phyloP scores from a whole-genome alignment of 2,888 invertebrate genomes.

The Oasisia sp. region DNA sequence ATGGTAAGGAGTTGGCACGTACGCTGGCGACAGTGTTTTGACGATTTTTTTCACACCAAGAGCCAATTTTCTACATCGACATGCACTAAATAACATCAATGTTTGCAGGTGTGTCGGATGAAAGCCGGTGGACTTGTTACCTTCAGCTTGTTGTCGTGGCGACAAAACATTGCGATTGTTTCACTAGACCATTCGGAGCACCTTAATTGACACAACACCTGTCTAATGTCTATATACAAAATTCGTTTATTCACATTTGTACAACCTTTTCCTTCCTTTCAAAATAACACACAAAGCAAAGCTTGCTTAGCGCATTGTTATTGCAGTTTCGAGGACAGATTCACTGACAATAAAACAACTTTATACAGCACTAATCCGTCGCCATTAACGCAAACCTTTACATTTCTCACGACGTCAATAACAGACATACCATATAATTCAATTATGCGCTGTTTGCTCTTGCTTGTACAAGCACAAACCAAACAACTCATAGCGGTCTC shows the following conservation, averaged over 20 bases:
- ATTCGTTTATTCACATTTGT: constrained; percentile 7
- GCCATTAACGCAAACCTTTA: not conserved
- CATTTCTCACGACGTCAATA: not conserved
- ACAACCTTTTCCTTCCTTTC: not conserved
- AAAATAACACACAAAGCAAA: not conserved
- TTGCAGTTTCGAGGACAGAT: not conserved
- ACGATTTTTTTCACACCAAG: too few relatives aligned
- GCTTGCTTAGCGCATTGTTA: not conserved
- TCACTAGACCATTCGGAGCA: not conserved
- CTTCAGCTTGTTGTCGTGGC: not conserved
- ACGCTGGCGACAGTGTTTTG: too few relatives aligned
- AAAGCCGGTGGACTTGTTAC: not conserved
- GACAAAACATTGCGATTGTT: not conserved
- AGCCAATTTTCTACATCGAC: not conserved
- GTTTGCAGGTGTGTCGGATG: not conserved
- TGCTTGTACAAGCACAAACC: not conserved
- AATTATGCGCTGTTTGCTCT: not conserved
- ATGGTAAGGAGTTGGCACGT: too few relatives aligned
- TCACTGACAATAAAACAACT: constrained; percentile 1
- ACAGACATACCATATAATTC: not conserved
- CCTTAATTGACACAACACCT: not conserved
- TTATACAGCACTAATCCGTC: constrained; percentile 12
- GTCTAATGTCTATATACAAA: constrained; percentile 1
- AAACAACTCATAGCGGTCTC: not conserved
- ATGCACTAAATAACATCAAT: not conserved